phyloP scores from a whole-genome alignment of 2,797 vertebrate genomes.

The Onychomys arenicola region DNA sequence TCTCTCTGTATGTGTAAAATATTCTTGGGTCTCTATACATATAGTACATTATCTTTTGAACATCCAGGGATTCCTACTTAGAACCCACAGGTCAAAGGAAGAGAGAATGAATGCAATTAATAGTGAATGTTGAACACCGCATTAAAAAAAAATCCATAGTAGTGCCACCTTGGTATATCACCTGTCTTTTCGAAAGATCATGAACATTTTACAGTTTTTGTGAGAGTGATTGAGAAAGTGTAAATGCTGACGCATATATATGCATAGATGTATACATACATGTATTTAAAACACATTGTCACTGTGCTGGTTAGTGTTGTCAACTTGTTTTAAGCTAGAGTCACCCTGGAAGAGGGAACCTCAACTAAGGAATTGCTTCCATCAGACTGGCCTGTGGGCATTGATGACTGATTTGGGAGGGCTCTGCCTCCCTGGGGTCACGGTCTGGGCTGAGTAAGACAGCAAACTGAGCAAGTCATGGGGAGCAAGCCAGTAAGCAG shows the following conservation, averaged over 20 bases:
- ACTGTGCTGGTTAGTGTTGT: neutral
- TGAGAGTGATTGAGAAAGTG: conserved; percentile 39
- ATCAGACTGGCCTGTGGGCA: neutral
- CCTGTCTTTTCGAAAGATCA: conserved; percentile 25
- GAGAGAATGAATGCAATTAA: neutral
- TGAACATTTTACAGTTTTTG: conserved; percentile 28
- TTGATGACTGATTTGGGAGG: neutral
- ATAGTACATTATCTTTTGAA: neutral
- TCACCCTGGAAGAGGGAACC: neutral
- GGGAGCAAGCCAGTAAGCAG: neutral
- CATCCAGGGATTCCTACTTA: conserved; percentile 37
- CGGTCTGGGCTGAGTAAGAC: too few relatives aligned
- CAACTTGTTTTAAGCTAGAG: neutral
- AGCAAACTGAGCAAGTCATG: neutral
- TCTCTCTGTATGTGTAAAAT: neutral
- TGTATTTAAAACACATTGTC: neutral
- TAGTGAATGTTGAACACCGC: neutral
- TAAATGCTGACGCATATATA: neutral
- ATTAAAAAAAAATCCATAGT: conserved; percentile 11
- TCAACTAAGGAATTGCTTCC: neutral
- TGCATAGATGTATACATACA: neutral
- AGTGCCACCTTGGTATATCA: neutral
- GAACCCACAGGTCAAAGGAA: conserved; percentile 29
- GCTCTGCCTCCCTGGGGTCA: neutral
- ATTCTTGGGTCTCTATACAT: neutral